Evolutionary conservation across 2,888 invertebrate genomes (phyloP).

Genomic region (Lobophora halterata): DNA sequence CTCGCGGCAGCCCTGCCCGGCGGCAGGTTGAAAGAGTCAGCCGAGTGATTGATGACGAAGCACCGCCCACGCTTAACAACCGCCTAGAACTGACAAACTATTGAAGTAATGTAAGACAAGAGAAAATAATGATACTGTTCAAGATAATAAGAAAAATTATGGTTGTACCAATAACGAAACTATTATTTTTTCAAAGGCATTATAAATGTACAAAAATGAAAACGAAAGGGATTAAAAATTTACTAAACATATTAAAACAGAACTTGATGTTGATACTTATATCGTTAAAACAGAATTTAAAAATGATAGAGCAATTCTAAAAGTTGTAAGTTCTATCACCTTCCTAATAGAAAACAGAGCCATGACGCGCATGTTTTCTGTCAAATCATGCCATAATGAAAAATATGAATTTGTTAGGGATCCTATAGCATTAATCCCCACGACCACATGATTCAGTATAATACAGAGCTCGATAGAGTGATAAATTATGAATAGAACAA

Average conservation of each 20-base stretch:
- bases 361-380: constrained; percentile 64
- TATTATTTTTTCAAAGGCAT: too few relatives aligned
- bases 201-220: too few relatives aligned
- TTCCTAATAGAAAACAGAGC: constrained; percentile 58
- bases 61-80: constrained; percentile 67
- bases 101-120: constrained; percentile 41
- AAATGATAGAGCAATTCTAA: constrained; percentile 30
- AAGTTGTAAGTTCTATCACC: constrained; percentile 41
- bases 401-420: constrained; percentile 62
- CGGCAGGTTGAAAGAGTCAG: constrained; percentile 80
- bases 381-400: constrained; percentile 70
- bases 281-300: neutral
- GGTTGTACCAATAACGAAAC: neutral
- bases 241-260: too few relatives aligned
- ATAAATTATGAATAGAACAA: constrained; percentile 75
- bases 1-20: constrained; percentile 37
- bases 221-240: too few relatives aligned
- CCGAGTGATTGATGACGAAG: constrained; percentile 72
- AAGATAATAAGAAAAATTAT: constrained; percentile 9
- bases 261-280: neutral
- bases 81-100: constrained; percentile 72
- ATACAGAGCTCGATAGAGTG: constrained; percentile 71
- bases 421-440: constrained; percentile 53
- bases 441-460: constrained; percentile 61
- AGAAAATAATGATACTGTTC: constrained; percentile 19